Base-by-base conservation (phyloP, 2,797 vertebrate genomes). In the Lophotriccus pileatus region DNA sequence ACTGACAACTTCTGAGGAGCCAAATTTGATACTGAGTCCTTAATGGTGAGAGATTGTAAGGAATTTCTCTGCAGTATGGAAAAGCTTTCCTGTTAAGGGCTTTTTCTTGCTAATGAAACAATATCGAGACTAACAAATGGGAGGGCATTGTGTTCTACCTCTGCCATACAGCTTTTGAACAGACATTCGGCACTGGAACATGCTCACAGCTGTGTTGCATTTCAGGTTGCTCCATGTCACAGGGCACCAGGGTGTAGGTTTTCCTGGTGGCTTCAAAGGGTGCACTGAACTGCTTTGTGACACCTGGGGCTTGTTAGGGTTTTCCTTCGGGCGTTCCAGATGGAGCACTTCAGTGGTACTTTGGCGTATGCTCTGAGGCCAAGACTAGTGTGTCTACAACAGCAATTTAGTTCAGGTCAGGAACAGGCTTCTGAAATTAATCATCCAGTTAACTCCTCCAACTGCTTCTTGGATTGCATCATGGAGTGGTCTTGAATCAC, bases 261-360 rank as follows among this genome's bases (percentile, higher is more conserved):
- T 94, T 93, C 66, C 55, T 90, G 37, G n/a, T 81, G 37, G 37
- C 56, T 96, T 96, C 89, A 91, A 93, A 95, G 87, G 58, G 43
- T 88, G 62, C 27, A 43, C 73, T 27, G 73, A 77, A 80, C 74
- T 66, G 17, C 41, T 55, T 74, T 1, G 5, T 81, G 73, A 69
- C 93, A 93, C 87, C 85, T 95, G 89, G 50, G 85, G 22, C 62
- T 96, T 75, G 80, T 94, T 96, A 96, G 28, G 21, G 10, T 86
- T 96, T 95, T 88, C 39, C 80, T 96, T 91, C 3, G 0, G 73
- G 69, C 55, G 0, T 88, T 96, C 76, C 91, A 93, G 73, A 90
- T 78, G 69, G 58, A 92, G 23, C 6, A 22, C 36, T 89, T 85
- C 87, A 83, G 60, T 63, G 44, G 37, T 95, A 43, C 75, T 83